Conservation (phyloP, 2,888 invertebrate species). For the Mythimna impura region DNA sequence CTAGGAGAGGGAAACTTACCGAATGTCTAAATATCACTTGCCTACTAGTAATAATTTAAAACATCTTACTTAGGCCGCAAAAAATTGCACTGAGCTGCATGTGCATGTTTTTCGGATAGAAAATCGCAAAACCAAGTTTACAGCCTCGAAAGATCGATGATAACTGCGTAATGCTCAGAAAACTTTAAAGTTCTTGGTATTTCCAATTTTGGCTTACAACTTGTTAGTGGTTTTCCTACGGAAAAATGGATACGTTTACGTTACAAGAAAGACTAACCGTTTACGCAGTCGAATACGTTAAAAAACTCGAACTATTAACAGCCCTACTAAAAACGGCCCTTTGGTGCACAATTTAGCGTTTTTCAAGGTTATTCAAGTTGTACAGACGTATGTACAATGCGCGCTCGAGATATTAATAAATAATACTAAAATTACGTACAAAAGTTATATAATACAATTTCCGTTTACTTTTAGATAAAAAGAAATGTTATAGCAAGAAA, state of each 20-base stretch:
- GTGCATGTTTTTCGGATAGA: background rate
- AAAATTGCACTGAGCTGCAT: background rate
- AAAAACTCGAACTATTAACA: too few species aligned
- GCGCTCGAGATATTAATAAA: conserved; percentile 5
- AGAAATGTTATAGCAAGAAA: conserved; percentile 28
- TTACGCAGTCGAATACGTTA: too few species aligned
- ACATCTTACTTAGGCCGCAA: background rate
- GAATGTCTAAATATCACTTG: too few species aligned
- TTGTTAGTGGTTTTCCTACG: background rate
- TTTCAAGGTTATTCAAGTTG: too few species aligned
- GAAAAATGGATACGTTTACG: too few species aligned
- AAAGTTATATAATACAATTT: conserved; percentile 7
- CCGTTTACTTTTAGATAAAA: conserved; percentile 34
- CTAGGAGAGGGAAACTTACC: too few species aligned
- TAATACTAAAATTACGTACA: conserved; percentile 23
- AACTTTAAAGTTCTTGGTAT: background rate
- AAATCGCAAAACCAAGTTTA: background rate
- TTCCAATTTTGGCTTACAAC: background rate
- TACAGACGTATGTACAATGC: too few species aligned
- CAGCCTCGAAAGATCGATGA: background rate
- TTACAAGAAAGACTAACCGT: too few species aligned
- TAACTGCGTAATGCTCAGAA: background rate
- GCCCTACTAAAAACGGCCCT: too few species aligned
- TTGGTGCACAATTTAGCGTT: too few species aligned
- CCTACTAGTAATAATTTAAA: background rate